A percentile compares a stretch with the other conserved stretches of the same genome.
Evolutionary conservation across 2,888 invertebrate species (phyloP).

Genomic region (Horisme vitalbata): DNA sequence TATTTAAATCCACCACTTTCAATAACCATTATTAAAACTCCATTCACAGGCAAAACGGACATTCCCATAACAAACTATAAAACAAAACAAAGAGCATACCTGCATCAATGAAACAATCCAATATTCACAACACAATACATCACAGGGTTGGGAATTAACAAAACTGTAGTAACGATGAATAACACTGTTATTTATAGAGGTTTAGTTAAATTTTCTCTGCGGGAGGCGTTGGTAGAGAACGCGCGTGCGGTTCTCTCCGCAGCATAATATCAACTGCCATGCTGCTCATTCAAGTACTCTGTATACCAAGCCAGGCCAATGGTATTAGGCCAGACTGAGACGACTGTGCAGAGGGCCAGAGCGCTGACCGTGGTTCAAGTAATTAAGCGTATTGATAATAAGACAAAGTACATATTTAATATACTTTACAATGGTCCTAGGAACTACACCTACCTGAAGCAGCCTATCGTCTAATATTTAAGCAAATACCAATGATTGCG

Average conservation of each 20-base stretch:
- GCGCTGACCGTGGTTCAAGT: constrained; percentile 26
- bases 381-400: constrained; percentile 39
- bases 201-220: constrained; percentile 50
- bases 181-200: constrained; percentile 52
- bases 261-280: constrained; percentile 23
- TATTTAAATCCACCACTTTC: too few relatives aligned
- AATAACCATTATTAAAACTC: too few relatives aligned
- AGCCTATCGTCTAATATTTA: too few relatives aligned
- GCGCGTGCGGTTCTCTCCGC: constrained; percentile 36
- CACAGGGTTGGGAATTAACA: constrained; percentile 10
- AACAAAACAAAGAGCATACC: constrained; percentile 29
- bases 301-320: neutral
- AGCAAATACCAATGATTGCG: too few relatives aligned
- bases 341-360: constrained; percentile 12
- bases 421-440: too few relatives aligned
- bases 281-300: neutral
- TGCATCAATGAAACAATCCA: constrained; percentile 30
- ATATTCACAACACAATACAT: constrained; percentile 29
- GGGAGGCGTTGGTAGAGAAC: constrained; percentile 46
- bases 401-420: too few relatives aligned
- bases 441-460: too few relatives aligned
- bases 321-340: neutral
- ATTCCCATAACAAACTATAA: constrained; percentile 17
- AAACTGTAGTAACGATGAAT: constrained; percentile 35
- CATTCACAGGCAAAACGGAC: constrained; percentile 12